Evolutionary conservation across 2,888 invertebrate genomes (phyloP), one percentile per base, ranked within the genome.

Genomic region (Aphodius sticticus): DNA sequence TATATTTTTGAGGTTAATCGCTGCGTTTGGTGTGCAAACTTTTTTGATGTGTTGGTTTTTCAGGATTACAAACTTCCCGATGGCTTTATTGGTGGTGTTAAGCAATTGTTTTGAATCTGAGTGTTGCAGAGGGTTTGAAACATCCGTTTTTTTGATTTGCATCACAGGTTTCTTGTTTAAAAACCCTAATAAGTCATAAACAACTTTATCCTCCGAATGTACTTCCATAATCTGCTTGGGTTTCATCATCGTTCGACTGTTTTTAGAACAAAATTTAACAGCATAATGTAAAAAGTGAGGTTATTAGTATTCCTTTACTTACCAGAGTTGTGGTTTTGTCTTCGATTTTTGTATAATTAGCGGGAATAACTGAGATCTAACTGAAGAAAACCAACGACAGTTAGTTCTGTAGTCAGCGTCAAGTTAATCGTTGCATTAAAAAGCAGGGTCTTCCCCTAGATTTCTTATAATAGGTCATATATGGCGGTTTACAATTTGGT

Each of bases 371-470:
- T 1, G 26, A 26, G 26, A 26, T 26, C 26, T 26, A 26, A 26
- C 26, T 26, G 26, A 26, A 1, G 26, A 26, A 26, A 26, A 26
- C 26, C 3, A 53, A 12, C 53, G 7, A 5, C 12, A 38, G 7
- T 12, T 5, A 9, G 53, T 53, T 53, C 53, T 53, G 53, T 12
- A 53, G 12, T 53, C 53, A 7, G 53, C 4, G 53, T 0, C 0
- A 53, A 53, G 53, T 53, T 53, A 26, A 53, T 53, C 2, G 53
- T 53, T 26, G 26, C 16, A 26, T 26, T 15, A 12, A 26, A 1
- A 74, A 74, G 37, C 15, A 74, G 74, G 74, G 74, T 74, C 76
- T 76, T 77, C 37, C 72, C 76, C 77, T 79, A 72, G 6, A 9
- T 5, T 53, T 12, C 9, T 53, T 53, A 12, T 53, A 9, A 53